Conservation (phyloP, 2,113 vertebrate genomes). For the Eupsittula cactorum region DNA sequence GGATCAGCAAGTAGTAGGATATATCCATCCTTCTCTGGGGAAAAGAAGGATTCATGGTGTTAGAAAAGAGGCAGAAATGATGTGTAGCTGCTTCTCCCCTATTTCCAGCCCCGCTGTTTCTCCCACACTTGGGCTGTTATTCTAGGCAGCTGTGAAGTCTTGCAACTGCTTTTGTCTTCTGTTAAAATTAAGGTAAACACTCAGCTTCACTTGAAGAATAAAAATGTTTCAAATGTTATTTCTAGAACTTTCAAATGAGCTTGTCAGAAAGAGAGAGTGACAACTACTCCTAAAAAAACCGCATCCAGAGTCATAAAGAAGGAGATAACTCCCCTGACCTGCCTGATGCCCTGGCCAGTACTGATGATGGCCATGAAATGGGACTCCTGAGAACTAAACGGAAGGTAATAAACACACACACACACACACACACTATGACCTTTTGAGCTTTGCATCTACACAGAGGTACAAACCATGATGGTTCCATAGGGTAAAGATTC, state of each 20-base stretch:
- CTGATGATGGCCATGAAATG: constrained; percentile 60
- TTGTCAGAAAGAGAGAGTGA: constrained; percentile 19
- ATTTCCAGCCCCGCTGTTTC: background rate
- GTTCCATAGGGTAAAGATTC: background rate
- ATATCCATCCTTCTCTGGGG: background rate
- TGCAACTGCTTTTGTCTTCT: background rate
- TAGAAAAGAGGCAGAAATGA: background rate
- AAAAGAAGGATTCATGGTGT: background rate
- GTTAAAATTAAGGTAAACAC: constrained; percentile 3
- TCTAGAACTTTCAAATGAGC: background rate
- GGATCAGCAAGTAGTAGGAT: background rate
- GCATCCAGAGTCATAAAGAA: constrained; percentile 45
- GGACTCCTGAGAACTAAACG: constrained; percentile 66
- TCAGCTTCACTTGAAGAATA: background rate
- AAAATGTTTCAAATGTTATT: background rate
- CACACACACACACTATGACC: constrained; percentile 59
- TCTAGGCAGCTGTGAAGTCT: background rate
- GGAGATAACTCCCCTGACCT: constrained; percentile 53
- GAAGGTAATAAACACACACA: constrained; percentile 52
- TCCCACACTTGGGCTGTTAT: background rate
- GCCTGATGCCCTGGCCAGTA: constrained; percentile 27
- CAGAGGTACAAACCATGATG: background rate
- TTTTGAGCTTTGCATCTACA: constrained; percentile 54
- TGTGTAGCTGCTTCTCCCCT: background rate
- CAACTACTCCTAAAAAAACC: background rate